Evolutionary conservation across 2,888 invertebrate species (phyloP).

Genomic region (Xestoiulus laeticollis): DNA sequence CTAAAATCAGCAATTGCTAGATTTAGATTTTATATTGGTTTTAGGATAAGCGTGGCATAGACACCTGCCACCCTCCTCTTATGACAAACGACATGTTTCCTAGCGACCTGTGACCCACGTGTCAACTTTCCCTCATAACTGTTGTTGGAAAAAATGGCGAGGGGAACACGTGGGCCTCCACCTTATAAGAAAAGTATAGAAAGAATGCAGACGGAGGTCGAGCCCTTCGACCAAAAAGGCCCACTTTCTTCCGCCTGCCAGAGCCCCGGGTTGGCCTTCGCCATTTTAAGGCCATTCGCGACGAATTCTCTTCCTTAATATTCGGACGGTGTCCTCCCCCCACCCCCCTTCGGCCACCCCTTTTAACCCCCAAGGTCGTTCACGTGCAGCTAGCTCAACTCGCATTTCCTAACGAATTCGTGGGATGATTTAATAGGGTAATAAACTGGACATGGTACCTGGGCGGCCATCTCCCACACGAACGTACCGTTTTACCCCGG

Average conservation of each 20-base stretch:
- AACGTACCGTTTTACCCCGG: slow-evolving; percentile 15
- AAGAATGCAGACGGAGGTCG: background rate
- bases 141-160: background rate
- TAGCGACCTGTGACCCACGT: background rate
- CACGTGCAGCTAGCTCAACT: slow-evolving; percentile 1
- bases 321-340: background rate
- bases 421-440: slow-evolving; percentile 21
- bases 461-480: slow-evolving; percentile 14
- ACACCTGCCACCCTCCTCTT: background rate
- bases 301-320: slow-evolving; percentile 22
- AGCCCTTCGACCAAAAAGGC: slow-evolving; percentile 1
- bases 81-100: background rate
- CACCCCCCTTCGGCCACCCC: background rate
- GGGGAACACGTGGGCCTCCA: background rate
- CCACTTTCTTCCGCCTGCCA: slow-evolving; percentile 5
- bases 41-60: background rate
- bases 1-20: too few species aligned
- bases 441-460: slow-evolving; percentile 20
- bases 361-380: slow-evolving; percentile 16
- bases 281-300: slow-evolving; percentile 17
- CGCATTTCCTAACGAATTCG: slow-evolving; percentile 11
- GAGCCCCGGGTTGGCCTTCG: background rate
- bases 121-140: background rate
- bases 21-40: too few species aligned
- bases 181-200: background rate